Conservation (phyloP, 1,140 invertebrate species). For the Globodera ellingtonae region DNA sequence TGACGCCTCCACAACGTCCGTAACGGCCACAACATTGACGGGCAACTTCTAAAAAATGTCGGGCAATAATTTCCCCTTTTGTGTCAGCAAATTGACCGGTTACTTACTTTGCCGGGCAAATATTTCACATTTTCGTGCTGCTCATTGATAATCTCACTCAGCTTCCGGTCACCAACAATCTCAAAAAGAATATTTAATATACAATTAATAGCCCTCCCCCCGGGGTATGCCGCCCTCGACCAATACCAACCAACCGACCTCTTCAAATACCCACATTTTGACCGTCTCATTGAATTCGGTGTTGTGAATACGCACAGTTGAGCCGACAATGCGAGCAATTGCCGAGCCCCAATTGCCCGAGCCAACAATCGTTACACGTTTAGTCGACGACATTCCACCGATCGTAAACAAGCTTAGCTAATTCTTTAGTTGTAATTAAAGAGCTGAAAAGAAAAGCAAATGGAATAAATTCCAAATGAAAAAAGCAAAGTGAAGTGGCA, state of each 20-base stretch:
- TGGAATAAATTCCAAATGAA: too few species aligned
- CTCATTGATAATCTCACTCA: slow-evolving; percentile 97
- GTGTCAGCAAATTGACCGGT: too few species aligned
- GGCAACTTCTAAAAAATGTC: slow-evolving; percentile 8
- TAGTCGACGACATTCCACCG: slow-evolving; percentile 13
- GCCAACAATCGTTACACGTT: slow-evolving; percentile 62
- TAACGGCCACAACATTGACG: slow-evolving; percentile 76
- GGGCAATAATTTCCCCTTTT: too few species aligned
- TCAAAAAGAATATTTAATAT: not conserved
- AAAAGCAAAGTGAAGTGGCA: too few species aligned
- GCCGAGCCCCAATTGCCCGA: slow-evolving; percentile 79
- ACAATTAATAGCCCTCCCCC: too few species aligned
- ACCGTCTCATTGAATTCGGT: slow-evolving; percentile 82
- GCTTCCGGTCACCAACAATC: slow-evolving; percentile 86
- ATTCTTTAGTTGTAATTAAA: too few species aligned
- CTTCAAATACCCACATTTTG: slow-evolving; percentile 81
- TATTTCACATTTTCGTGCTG: slow-evolving; percentile 99
- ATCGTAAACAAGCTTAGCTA: too few species aligned
- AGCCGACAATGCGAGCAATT: slow-evolving; percentile 96
- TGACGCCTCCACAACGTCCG: slow-evolving; percentile 85
- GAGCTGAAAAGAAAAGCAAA: too few species aligned
- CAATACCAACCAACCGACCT: slow-evolving; percentile 66
- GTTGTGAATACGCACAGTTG: slow-evolving; percentile 77
- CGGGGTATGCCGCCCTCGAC: too few species aligned
- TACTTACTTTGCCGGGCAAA: slow-evolving; percentile 81